These are phyloP conservation scores for Drosophila anomalipes DNA, from an alignment of 2,888 invertebrate species.

Conservation along the genomic window DNA sequence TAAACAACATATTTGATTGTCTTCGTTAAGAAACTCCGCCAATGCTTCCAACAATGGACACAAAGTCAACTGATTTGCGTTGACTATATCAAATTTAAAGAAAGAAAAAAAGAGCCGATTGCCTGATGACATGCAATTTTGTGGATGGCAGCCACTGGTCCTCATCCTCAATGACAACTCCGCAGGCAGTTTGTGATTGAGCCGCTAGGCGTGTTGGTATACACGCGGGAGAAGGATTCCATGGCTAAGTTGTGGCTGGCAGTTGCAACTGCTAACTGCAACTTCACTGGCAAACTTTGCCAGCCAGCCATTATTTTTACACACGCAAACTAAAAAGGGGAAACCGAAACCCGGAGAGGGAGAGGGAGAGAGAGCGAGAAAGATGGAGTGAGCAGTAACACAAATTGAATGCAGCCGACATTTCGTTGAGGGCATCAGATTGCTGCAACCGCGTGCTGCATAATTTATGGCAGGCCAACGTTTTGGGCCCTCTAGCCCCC, in stretches of 20 bases:
- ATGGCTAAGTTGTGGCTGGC: constrained; percentile 40
- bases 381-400: constrained; percentile 22
- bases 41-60: not conserved
- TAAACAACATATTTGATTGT: not conserved
- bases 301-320: constrained; percentile 47
- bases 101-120: not conserved
- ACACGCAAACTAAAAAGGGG: constrained; percentile 18
- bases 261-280: constrained; percentile 50
- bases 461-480: constrained; percentile 71
- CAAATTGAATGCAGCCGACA: constrained; percentile 72
- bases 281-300: constrained; percentile 54
- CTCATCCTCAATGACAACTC: not conserved
- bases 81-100: not conserved
- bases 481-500: constrained; percentile 7
- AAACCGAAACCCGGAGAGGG: not conserved
- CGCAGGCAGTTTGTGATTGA: constrained; percentile 25
- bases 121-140: constrained; percentile 9
- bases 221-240: constrained; percentile 31
- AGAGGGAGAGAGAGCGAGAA: not conserved
- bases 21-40: not conserved
- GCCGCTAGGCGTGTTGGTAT: constrained; percentile 29
- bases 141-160: constrained; percentile 11
- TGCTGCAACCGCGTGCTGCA: constrained; percentile 79
- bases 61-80: not conserved
- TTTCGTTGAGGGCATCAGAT: constrained; percentile 72